Evolutionary conservation across 2,888 invertebrate genomes (phyloP), one percentile per base, ranked within the genome.

Genomic region (Cerastoderma edule): DNA sequence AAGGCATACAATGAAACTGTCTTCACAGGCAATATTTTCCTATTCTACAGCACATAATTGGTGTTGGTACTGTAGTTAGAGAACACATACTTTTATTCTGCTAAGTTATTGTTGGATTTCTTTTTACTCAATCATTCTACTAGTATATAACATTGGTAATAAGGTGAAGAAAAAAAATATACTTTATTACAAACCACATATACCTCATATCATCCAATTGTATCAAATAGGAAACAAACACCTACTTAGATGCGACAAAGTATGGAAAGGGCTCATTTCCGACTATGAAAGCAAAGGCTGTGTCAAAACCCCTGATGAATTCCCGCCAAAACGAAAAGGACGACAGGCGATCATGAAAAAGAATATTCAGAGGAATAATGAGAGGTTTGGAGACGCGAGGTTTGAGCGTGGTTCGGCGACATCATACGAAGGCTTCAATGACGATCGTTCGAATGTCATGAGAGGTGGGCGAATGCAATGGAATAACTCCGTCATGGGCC

Each of bases 201-300:
- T n/a, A n/a, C n/a, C n/a, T n/a, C n/a, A n/a, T n/a, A n/a, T n/a
- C n/a, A n/a, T n/a, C 53, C 8, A 16, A 39, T 39, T 39, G 16
- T 8, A 13, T 30, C 4, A 80, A 77, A 10, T 75, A 89, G 89
- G 89, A 39, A 89, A 89, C 77, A 82, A 72, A 54, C 57, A 86
- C 50, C 80, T 89, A 39, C 74, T 89, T 44, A 32, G 39, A 4
- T 85, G 85, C 75, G 87, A 89, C 67, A 50, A 67, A 10, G 83
- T 85, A 48, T 89, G 89, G 88, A 76, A 80, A 60, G 75, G 77
- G 63, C 80, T 89, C 10, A 35, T 89, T 6, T 63, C 76, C 8
- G 68, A 79, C 50, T 89, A 87, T 65, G 53, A 72, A n/a, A 53
- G 67, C 6, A 70, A 60, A 5, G 73, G 72, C 8, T 79, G 82